Percentiles rank a stretch among this genome's conserved stretches.
These are phyloP conservation scores for Pseudoips prasinana DNA, from an alignment of 2,888 invertebrate species.

Conservation along the genomic window DNA sequence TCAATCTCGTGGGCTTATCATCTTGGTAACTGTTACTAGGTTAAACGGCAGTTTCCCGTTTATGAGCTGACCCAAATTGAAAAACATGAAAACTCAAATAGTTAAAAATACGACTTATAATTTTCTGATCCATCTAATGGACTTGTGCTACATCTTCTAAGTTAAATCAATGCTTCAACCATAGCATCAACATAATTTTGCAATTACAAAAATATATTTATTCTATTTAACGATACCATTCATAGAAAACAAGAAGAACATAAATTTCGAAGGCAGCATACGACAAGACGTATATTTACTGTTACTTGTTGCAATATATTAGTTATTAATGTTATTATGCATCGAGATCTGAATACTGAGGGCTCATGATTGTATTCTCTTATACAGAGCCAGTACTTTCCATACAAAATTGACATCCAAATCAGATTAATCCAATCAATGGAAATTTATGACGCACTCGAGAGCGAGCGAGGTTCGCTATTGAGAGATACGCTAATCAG, in stretches of 20 bases:
- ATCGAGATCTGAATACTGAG: slow-evolving; percentile 56
- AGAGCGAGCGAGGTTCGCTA: slow-evolving; percentile 61
- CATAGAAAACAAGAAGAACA: slow-evolving; percentile 35
- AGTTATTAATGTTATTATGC: slow-evolving; percentile 68
- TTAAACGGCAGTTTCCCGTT: no score
- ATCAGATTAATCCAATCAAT: slow-evolving; percentile 83
- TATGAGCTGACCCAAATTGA: no score
- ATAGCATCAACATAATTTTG: no score
- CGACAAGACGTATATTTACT: slow-evolving; percentile 47
- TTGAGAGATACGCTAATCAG: slow-evolving; percentile 77
- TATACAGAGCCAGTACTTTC: slow-evolving; percentile 72
- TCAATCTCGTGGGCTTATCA: no score
- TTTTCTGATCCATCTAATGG: no score
- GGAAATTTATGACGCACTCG: slow-evolving; percentile 81
- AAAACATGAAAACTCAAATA: no score
- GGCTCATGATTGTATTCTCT: slow-evolving; percentile 67
- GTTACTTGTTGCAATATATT: slow-evolving; percentile 58
- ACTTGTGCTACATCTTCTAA: no score
- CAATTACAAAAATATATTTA: no score
- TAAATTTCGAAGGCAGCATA: slow-evolving; percentile 39
- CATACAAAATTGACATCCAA: slow-evolving; percentile 79
- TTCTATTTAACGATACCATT: no score
- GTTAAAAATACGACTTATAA: no score
- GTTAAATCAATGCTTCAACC: no score
- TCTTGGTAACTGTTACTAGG: no score